Conservation (phyloP, 1,140 invertebrate genomes). For the Calycopis cecrops region DNA sequence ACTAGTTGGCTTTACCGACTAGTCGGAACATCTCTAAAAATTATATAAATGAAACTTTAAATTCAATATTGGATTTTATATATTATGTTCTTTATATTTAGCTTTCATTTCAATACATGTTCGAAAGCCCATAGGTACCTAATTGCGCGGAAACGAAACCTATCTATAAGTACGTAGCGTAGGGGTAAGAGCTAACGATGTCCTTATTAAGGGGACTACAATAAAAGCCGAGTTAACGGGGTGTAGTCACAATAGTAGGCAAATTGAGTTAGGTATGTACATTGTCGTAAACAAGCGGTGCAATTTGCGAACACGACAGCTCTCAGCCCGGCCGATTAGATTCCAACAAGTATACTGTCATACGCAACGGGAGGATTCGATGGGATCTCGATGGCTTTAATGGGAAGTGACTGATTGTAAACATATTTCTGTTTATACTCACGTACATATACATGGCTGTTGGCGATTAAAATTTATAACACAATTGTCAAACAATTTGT, state of each 20-base stretch:
- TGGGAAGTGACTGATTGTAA: slow-evolving; percentile 30
- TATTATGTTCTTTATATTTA: too few relatives aligned
- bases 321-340: slow-evolving; percentile 38
- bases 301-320: slow-evolving; percentile 44
- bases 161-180: neutral
- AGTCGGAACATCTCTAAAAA: too few relatives aligned
- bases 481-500: too few relatives aligned
- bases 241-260: slow-evolving; percentile 34
- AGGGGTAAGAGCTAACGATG: slow-evolving; percentile 20
- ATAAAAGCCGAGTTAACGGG: slow-evolving; percentile 31
- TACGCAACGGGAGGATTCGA: slow-evolving; percentile 34
- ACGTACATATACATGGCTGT: too few relatives aligned
- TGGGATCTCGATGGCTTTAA: slow-evolving; percentile 33
- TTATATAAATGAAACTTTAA: too few relatives aligned
- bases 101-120: too few relatives aligned
- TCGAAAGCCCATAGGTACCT: too few relatives aligned
- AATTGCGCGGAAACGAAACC: too few relatives aligned
- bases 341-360: slow-evolving; percentile 50
- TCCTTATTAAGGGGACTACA: slow-evolving; percentile 28
- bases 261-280: slow-evolving; percentile 52
- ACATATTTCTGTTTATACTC: too few relatives aligned
- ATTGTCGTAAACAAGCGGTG: slow-evolving; percentile 45
- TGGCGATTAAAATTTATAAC: too few relatives aligned
- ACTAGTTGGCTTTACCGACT: too few relatives aligned
- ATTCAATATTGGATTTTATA: too few relatives aligned